phyloP scores from a whole-genome alignment of 2,888 invertebrate species.

The Chymomyza fuscimana region DNA sequence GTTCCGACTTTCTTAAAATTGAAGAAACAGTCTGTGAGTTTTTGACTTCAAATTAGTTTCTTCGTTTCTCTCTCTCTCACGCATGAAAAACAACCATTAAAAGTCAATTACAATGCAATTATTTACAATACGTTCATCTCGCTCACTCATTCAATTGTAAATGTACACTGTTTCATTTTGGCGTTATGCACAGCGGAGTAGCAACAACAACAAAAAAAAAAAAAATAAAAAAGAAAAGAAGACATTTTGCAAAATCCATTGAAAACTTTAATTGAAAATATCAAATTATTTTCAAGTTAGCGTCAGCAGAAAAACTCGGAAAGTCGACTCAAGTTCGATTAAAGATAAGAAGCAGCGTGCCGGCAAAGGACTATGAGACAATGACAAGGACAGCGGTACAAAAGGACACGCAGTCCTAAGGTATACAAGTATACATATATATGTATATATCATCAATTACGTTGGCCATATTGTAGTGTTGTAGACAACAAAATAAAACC shows the following conservation, averaged over 20 bases:
- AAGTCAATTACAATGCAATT: conserved; percentile 54
- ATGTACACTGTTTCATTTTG: neutral
- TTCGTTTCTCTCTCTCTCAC: neutral
- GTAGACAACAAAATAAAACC: conserved; percentile 26
- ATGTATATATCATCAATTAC: conserved; percentile 42
- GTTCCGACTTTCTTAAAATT: too few relatives aligned
- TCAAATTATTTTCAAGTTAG: conserved; percentile 73
- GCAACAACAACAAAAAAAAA: neutral
- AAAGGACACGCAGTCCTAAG: conserved; percentile 3
- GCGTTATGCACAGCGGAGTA: too few relatives aligned
- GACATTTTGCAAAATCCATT: conserved; percentile 38
- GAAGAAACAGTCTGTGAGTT: too few relatives aligned
- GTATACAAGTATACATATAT: conserved; percentile 7
- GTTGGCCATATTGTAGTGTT: conserved; percentile 30
- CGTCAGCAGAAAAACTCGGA: conserved; percentile 65
- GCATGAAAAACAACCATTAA: conserved; percentile 30
- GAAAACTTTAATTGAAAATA: conserved; percentile 75
- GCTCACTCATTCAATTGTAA: neutral
- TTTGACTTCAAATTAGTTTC: too few relatives aligned
- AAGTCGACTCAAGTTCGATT: conserved; percentile 27
- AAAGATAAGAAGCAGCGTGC: conserved; percentile 6
- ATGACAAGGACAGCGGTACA: conserved; percentile 14
- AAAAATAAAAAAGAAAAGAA: conserved; percentile 6
- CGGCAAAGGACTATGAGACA: neutral
- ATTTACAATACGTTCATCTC: conserved; percentile 18